Evolutionary conservation across 2,113 vertebrate species (phyloP), one percentile per base, ranked within the genome.

Genomic region (Atlantisia rogersi): DNA sequence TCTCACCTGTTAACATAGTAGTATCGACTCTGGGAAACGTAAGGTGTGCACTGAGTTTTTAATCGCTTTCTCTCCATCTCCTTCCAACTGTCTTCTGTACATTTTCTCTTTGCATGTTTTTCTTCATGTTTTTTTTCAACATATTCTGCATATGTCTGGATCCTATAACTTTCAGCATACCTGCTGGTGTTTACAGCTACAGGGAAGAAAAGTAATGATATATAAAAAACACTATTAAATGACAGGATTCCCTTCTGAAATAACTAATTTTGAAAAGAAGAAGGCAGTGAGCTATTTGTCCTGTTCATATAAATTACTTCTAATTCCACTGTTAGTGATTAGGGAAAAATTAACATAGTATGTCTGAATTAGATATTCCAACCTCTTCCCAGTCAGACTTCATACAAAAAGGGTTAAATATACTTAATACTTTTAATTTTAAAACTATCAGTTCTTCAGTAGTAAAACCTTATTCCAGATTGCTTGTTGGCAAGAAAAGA

Each of bases 111-210:
- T 67, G 97, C 94, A 58, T 98, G 98, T 64, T 98, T 98, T 60
- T 98, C 98, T 86, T 99, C 98, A 11, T 97, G 98, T 76, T 98
- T 99, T 65, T 97, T 98, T 84, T 98, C 98, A 91, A 99, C 84
- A 92, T 99, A 99, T 35, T 99, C 99, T 6, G 99, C 99, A 12
- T 99, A 99, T 4, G 99, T 99, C 98, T 99, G 99, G 98, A 99
- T 99, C 93, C 98, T 98, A 86, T 99, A 99, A 86, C 99, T 99
- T 97, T 99, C 99, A 40, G 99, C 99, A 6, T 99, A 99, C 93
- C 97, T 99, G 97, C 99, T 99, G 96, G 99, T 99, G 98, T 99
- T 99, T 92, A 99, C 98, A 59, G 99, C 99, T 99, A 80, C 6
- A 22, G 83, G 65, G 67, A 92, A 96, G 75, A 85, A 90, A 39